Evolutionary conservation across 2,888 invertebrate genomes (phyloP).

Genomic region (Dasypolia templi): DNA sequence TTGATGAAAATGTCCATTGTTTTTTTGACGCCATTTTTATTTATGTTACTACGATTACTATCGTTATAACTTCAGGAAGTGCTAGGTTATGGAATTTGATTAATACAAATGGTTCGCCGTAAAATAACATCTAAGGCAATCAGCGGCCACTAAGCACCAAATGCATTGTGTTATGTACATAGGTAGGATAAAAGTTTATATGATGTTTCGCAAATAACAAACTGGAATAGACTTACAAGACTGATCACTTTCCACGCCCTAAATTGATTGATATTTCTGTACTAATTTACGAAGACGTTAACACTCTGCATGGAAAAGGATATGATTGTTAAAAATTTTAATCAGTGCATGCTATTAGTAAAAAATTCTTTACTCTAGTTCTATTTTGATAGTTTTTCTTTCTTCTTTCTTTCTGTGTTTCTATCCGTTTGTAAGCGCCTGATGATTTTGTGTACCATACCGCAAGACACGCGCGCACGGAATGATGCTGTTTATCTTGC

Average conservation of each 20-base stretch:
- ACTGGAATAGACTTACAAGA: slow-evolving; percentile 2
- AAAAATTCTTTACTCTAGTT: not conserved
- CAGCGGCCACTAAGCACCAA: slow-evolving; percentile 21
- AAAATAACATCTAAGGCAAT: slow-evolving; percentile 33
- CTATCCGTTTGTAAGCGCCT: slow-evolving; percentile 2
- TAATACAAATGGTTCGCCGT: slow-evolving; percentile 16
- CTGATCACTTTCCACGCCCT: slow-evolving; percentile 12
- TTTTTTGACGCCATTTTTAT: not conserved
- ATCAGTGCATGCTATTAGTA: too few species aligned
- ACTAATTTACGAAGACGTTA: not conserved
- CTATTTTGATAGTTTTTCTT: not conserved
- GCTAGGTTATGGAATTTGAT: not conserved
- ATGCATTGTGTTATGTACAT: not conserved
- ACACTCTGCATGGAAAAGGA: too few species aligned
- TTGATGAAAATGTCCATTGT: too few species aligned
- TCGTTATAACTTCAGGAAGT: not conserved
- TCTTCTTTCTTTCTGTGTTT: not conserved
- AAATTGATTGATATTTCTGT: not conserved
- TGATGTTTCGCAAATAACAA: slow-evolving; percentile 28
- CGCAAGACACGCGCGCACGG: not conserved
- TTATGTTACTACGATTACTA: not conserved
- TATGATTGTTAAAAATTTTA: too few species aligned
- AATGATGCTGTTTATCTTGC: not conserved
- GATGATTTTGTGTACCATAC: slow-evolving; percentile 8
- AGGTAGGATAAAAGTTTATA: slow-evolving; percentile 26